Evolutionary conservation across 2,888 invertebrate species (phyloP).

Genomic region (Cremastinae sp.): DNA sequence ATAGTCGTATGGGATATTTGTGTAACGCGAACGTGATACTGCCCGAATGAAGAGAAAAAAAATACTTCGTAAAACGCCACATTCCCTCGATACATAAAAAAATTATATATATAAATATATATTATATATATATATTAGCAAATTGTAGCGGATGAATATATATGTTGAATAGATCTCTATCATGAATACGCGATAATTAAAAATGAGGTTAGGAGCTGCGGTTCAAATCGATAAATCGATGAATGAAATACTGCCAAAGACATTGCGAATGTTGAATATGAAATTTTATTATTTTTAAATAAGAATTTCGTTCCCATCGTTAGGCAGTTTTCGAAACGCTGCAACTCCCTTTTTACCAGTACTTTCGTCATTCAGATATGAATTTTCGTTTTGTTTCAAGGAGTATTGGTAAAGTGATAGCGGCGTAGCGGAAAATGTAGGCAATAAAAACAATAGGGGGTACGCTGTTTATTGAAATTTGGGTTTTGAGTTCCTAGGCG

Average conservation of each 20-base stretch:
- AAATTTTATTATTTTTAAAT: neutral
- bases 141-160: slow-evolving; percentile 32
- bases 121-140: slow-evolving; percentile 19
- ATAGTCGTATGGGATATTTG: slow-evolving; percentile 32
- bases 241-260: slow-evolving; percentile 52
- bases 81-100: slow-evolving; percentile 38
- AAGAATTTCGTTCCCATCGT: neutral
- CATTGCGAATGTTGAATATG: slow-evolving; percentile 12
- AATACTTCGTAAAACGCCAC: slow-evolving; percentile 36
- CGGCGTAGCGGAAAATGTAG: slow-evolving; percentile 14
- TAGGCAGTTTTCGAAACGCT: neutral
- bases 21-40: slow-evolving; percentile 44
- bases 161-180: slow-evolving; percentile 35
- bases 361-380: neutral
- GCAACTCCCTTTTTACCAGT: neutral
- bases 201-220: slow-evolving; percentile 16
- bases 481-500: slow-evolving; percentile 54
- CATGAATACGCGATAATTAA: slow-evolving; percentile 23
- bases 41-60: slow-evolving; percentile 39
- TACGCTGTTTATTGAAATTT: slow-evolving; percentile 44
- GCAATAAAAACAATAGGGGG: slow-evolving; percentile 15
- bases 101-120: neutral
- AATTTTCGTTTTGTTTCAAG: slow-evolving; percentile 1
- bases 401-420: slow-evolving; percentile 15
- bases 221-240: slow-evolving; percentile 36